Base-by-base conservation (phyloP, 2,113 vertebrate species). In the Solenodon paradoxus region DNA sequence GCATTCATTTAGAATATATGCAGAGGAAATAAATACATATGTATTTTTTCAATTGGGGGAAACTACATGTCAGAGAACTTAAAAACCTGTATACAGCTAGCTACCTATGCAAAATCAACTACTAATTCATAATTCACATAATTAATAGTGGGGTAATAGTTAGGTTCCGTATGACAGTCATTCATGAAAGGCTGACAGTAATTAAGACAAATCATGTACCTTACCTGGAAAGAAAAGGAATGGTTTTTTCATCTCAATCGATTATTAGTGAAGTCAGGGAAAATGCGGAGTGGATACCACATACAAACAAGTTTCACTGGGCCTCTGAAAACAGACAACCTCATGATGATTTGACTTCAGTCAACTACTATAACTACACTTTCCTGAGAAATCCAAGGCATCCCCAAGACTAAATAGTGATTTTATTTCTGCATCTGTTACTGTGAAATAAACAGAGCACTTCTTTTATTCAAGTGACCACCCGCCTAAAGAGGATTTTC, bases 161-260 rank as follows among this genome's bases (percentile, higher is more conserved):
- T 90, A 69, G 19, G 35, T 59, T 49, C 24, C 63, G 15, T 24
- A 16, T 1, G 13, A 57, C 28, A 42, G 71, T 75, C 82, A 51
- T 28, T 82, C 59, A 57, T 28, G 32, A 32, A 87, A 69, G 38
- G 42, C 59, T 57, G 42, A 91, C 28, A 35, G 47, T 92, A 72
- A 95, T 90, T 84, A 96, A 95, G 69, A 96, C 15, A 92, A 93
- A 90, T 63, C 57, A 24, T 74, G 81, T 86, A 40, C 49, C 49
- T 95, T 86, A 80, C 20, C 42, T 66, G 42, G 51, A 93, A 95
- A 80, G 61, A 61, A 49, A 94, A 40, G 22, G 1, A 47, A 92
- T 72, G 53, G 35, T 84, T 96, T 72, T 78, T 88, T 94, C 63
- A 42, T 26, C 63, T 81, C 69, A 49, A 55, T 35, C 47, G 17